Evolutionary conservation across 2,888 invertebrate genomes (phyloP).

Genomic region (Arge pagana): DNA sequence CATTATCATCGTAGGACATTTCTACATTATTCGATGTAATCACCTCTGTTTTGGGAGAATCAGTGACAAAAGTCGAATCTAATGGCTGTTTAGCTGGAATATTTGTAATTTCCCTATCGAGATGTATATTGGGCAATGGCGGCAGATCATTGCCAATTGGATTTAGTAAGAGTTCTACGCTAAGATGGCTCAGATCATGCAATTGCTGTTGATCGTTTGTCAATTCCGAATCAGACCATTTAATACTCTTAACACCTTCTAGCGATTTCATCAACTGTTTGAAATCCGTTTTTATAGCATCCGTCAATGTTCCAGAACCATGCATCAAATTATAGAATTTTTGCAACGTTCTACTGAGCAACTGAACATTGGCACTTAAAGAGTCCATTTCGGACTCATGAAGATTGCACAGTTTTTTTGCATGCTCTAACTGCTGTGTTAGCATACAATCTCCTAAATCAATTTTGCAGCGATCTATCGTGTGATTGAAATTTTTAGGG

Average conservation of each 20-base stretch:
- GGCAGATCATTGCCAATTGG: conserved; percentile 42
- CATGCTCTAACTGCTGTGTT: conserved; percentile 55
- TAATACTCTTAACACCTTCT: conserved; percentile 65
- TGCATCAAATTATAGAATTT: conserved; percentile 65
- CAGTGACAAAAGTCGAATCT: neutral
- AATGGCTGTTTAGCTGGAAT: too few relatives aligned
- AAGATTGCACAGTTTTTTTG: conserved; percentile 58
- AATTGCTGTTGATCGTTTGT: conserved; percentile 42
- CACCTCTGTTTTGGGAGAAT: neutral
- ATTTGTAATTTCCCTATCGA: conserved; percentile 23
- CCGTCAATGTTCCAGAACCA: conserved; percentile 65
- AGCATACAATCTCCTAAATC: conserved; percentile 45
- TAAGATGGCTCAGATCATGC: conserved; percentile 45
- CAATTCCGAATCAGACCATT: conserved; percentile 63
- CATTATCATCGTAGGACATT: conserved; percentile 3
- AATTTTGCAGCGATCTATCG: conserved; percentile 32
- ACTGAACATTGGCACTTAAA: conserved; percentile 60
- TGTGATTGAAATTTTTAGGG: conserved; percentile 34
- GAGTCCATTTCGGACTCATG: conserved; percentile 63
- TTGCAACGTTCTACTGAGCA: conserved; percentile 63
- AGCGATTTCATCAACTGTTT: conserved; percentile 64
- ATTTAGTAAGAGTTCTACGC: conserved; percentile 39
- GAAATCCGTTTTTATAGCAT: conserved; percentile 64
- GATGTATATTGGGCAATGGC: conserved; percentile 16
- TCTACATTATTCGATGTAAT: neutral